Evolutionary conservation across 2,113 vertebrate genomes (phyloP).

Genomic region (Scomber colias): DNA sequence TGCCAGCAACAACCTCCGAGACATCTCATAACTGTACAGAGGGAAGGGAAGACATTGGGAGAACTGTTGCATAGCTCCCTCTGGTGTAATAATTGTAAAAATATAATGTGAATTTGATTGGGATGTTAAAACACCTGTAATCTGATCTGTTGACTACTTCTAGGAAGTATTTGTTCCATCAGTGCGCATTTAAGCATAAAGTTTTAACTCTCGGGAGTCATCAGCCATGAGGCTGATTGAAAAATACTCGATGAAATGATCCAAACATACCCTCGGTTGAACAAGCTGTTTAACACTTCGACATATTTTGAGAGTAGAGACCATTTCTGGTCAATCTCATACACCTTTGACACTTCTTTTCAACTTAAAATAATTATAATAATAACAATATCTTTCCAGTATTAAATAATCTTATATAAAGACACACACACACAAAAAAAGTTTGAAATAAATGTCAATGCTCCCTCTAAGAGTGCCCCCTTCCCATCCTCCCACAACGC

Average conservation of each 20-base stretch:
- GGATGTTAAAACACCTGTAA: not conserved
- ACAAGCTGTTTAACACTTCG: conserved; percentile 21
- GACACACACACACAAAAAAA: conserved; percentile 75
- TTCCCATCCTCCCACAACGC: not conserved
- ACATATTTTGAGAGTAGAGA: conserved; percentile 41
- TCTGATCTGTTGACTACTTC: not conserved
- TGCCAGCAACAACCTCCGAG: not conserved
- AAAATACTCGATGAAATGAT: conserved; percentile 21
- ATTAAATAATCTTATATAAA: conserved; percentile 89
- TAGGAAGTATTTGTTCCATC: not conserved
- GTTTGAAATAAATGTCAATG: conserved; percentile 71
- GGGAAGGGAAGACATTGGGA: conserved; percentile 16
- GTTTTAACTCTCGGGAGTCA: not conserved
- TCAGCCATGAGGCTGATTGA: conserved; percentile 6
- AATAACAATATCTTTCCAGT: conserved; percentile 85
- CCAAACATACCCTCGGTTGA: conserved; percentile 22
- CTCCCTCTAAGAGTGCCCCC: conserved; percentile 35
- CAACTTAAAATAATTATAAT: conserved; percentile 80
- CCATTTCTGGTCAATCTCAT: conserved; percentile 59
- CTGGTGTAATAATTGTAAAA: not conserved
- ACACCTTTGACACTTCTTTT: conserved; percentile 49
- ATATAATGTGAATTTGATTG: not conserved
- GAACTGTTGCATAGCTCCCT: conserved; percentile 4
- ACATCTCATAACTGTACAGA: not conserved
- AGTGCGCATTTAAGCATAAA: not conserved